Base-by-base conservation (phyloP, 2,113 vertebrate genomes). In the Carassius auratus region DNA sequence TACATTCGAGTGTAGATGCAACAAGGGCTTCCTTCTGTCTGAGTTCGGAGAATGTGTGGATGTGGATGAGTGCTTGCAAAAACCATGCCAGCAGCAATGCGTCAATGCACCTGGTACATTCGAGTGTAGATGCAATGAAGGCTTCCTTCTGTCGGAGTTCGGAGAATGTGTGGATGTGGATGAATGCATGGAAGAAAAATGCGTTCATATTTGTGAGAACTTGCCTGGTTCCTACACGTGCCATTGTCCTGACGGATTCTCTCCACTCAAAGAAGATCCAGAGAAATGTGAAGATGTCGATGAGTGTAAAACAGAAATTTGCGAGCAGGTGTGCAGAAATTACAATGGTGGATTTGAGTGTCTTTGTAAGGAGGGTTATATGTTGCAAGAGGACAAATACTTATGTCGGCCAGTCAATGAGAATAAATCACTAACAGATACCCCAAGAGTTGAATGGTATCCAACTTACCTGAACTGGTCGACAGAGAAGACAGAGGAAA, bases 301-400 rank as follows among this genome's bases (percentile, higher is more conserved):
- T 6, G 97, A 97, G 88, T 98, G 97, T 86, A 92, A 90, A 62
- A 92, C 88, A 0, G 94, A 92, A 0, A 94, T 92, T 76, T 98
- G 97, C 87, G 93, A 96, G 80, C 96, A 97, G 85, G 93, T 95
- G 89, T 98, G 97, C 71, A 88, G 93, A 79, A 98, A 98, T 93
- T 93, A 94, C 3, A 85, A 91, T 3, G 97, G 97, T 30, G 94
- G 95, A 59, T 98, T 96, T 48, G 90, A 95, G 84, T 98, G 97
- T 90, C 93, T 92, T 73, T 98, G 97, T 86, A 91, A 93, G 1
- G 92, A 91, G 13, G 96, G 96, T 13, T 96, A 93, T 4, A 92
- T 95, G 69, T 92, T 97, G 21, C 93, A 96, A 85, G 73, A 88
- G 0, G 95, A 97, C 5, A 91, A 94, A 48, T 92, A 95, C 79